phyloP scores from a whole-genome alignment of 2,888 invertebrate species.

The Tridacna gigas region DNA sequence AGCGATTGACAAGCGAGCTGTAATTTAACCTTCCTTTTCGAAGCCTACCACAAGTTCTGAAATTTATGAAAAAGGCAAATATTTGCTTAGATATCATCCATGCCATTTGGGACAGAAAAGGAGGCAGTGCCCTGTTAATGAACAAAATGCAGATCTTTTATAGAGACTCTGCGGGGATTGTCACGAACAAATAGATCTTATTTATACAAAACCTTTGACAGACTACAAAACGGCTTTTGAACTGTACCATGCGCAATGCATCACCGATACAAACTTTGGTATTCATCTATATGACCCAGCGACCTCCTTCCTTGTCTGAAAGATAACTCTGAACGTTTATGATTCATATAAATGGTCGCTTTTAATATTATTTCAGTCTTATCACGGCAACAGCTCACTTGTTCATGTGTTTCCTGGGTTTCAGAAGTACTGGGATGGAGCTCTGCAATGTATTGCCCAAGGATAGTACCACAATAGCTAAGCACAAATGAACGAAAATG shows the following conservation, averaged over 20 bases:
- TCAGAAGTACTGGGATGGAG: too few species aligned
- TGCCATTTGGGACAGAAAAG: not conserved
- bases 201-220: constrained; percentile 25
- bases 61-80: constrained; percentile 4
- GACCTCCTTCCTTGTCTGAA: not conserved
- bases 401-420: too few species aligned
- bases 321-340: not conserved
- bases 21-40: not conserved
- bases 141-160: constrained; percentile 33
- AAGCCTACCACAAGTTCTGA: not conserved
- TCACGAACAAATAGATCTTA: constrained; percentile 24
- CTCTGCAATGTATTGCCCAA: too few species aligned
- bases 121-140: constrained; percentile 13
- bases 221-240: constrained; percentile 49
- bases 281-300: not conserved
- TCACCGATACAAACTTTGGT: not conserved
- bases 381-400: too few species aligned
- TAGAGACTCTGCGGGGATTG: constrained; percentile 12
- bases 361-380: too few species aligned
- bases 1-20: not conserved
- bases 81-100: not conserved
- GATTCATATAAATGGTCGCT: too few species aligned
- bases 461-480: too few species aligned
- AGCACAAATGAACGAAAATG: too few species aligned
- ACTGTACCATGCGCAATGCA: constrained; percentile 2